Evolutionary conservation across 2,797 vertebrate genomes (phyloP).

Genomic region (Aratinga solstitialis): DNA sequence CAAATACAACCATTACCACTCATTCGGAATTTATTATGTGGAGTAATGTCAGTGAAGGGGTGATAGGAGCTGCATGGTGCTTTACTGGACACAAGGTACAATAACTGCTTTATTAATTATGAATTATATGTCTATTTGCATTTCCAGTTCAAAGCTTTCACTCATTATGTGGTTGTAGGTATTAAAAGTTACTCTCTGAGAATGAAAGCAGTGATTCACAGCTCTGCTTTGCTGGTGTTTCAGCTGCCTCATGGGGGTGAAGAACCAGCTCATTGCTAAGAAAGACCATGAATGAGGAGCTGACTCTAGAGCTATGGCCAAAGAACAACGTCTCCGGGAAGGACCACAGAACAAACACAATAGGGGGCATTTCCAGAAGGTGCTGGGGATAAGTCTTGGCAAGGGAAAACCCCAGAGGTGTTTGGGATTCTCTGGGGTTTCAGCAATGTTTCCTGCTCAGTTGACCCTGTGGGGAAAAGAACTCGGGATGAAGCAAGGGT

Average conservation of each 20-base stretch:
- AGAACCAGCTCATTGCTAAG: not conserved
- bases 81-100: not conserved
- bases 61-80: not conserved
- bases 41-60: not conserved
- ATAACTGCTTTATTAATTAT: conserved; percentile 1
- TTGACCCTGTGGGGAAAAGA: accelerated
- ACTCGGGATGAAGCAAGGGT: not conserved
- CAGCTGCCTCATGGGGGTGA: not conserved
- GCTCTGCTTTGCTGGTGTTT: not conserved
- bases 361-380: not conserved
- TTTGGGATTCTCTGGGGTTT: not conserved
- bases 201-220: not conserved
- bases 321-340: not conserved
- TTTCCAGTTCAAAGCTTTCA: conserved; percentile 12
- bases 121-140: not conserved
- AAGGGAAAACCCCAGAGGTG: not conserved
- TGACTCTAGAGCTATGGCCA: not conserved
- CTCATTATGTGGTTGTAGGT: not conserved
- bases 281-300: not conserved
- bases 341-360: not conserved
- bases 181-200: not conserved
- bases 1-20: not conserved
- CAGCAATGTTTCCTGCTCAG: not conserved
- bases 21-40: not conserved
- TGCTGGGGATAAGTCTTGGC: not conserved